Evolutionary conservation across 2,113 vertebrate genomes (phyloP), one percentile per base, ranked within the genome.

Genomic region (Rutilus rutilus): DNA sequence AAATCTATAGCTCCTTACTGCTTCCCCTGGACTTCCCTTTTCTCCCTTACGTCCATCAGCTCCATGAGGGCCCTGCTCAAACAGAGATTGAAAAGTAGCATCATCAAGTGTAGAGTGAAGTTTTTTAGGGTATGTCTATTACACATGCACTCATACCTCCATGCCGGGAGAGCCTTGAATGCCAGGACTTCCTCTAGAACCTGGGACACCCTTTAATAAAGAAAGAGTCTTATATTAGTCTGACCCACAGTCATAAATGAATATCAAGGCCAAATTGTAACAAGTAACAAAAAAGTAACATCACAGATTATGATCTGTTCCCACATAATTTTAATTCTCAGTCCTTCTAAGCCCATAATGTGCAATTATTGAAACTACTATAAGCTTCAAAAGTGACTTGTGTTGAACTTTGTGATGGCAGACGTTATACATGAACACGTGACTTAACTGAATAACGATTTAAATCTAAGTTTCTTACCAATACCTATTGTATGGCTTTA

Each of bases 1-100:
- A 85, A 64, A 80, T 75, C n/a, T 0, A 42, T 86, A 59, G 36
- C 42, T 62, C 50, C 84, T 92, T 97, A 99, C 97, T 96, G 91
- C 93, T 90, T 92, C 86, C 52, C 97, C 98, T 86, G 94, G 91
- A 67, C 92, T 94, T 85, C 97, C 98, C 67, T 95, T 94, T 69
- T 97, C 96, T 89, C 98, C 98, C 91, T 97, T 97, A 90, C 95
- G 91, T 64, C 98, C 98, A 67, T 92, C 92, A 30, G 94, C 88
- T 27, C 98, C 98, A 90, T 92, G 96, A 52, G 90, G 90, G 78
- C 98, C 98, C 98, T 89, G 89, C 5, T 30, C 39, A 25, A 52
- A 87, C 87, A 92, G 89, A 79, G 15, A 27, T 89, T 62, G 81
- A 64, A 84, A 79, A 84, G n/a, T 39, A 8, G 14, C 71, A 2